Base-by-base conservation (phyloP, 2,888 invertebrate genomes). In the Lutraria lutraria region DNA sequence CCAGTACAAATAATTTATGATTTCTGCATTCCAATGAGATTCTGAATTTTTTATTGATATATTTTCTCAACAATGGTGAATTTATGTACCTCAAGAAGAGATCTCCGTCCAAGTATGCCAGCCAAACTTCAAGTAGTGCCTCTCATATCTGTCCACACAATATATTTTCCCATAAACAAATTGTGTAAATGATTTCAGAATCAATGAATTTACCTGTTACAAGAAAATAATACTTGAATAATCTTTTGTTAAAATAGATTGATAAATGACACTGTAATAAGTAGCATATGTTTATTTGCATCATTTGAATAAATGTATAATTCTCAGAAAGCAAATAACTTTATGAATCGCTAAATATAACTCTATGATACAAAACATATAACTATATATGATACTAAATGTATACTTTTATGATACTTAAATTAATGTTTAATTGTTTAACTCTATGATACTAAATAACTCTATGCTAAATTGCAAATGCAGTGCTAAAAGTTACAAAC, bases 91-190 rank as follows among this genome's bases (percentile, higher is more conserved):
- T 2, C 56, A 56, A 15, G 56, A 63, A 25, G 63, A 21, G 63
- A n/a, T 21, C 63, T 63, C 4, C 3, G 63, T 63, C 63, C 63
- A 63, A 63, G 63, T 63, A 16, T 76, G 76, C 31, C 53, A 81
- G 81, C 81, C 81, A 81, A 54, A 16, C 25, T 53, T 53, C 13
- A 53, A 54, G 81, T 53, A 53, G 0, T 52, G 52, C 53, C 81
- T 52, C 53, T 53, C 19, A 13, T 81, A 53, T 52, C 81, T 81
- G 81, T 53, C 81, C 6, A 53, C 52, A 53, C 21, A 15, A 54
- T 81, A 53, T 53, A 53, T 81, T 19, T 54, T 54, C 52, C 2
- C n/a, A 81, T 81, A 52, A 81, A 81, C 81, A 81, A 76, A 76
- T 2, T 16, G 31, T 52, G 8, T 81, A 6, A 81, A 16, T n/a